Evolutionary conservation across 2,797 vertebrate species (phyloP), one percentile per base, ranked within the genome.

Genomic region (Prunella strophiata): DNA sequence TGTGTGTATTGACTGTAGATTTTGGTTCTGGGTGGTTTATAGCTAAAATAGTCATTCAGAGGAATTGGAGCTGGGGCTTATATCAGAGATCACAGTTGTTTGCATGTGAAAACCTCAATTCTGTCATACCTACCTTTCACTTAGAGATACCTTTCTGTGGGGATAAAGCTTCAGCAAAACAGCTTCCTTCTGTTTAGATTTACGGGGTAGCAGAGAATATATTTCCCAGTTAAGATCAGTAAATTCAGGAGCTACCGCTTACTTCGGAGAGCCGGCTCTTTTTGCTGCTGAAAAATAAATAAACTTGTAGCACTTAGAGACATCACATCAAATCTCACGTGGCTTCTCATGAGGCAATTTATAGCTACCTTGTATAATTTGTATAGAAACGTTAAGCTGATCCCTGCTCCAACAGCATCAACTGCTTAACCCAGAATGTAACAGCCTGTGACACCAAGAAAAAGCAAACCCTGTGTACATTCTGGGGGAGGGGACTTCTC

Each of bases 261-360:
- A 30, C 32, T 74, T 92, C 85, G 51, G 83, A 89, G 72, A 88
- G 45, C 38, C 1, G 0, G 13, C 71, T 85, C 55, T 74, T 93
- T 88, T 65, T 93, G 70, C 73, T 85, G 63, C 67, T 85, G 89
- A 82, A 94, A 96, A 96, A 88, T 90, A 94, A 95, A 96, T 59
- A 91, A 93, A 93, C 47, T 57, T 66, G 63, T 81, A 95, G 67
- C 80, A 63, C 80, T 95, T 84, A 48, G 40, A 91, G 83, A 84
- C 80, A 84, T 81, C 70, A 55, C 75, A 72, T 93, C 80, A 59
- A 94, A 76, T 96, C 93, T 94, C 90, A 61, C 18, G 7, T 87
- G 96, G 72, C n/a, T 93, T 94, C 80, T 94, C 54, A 47, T 85
- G 84, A 38, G 87, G 83, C 83, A 93, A 93, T 94, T 88, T 96